Conservation (phyloP, 2,113 vertebrate genomes). For the Cavia aperea region DNA sequence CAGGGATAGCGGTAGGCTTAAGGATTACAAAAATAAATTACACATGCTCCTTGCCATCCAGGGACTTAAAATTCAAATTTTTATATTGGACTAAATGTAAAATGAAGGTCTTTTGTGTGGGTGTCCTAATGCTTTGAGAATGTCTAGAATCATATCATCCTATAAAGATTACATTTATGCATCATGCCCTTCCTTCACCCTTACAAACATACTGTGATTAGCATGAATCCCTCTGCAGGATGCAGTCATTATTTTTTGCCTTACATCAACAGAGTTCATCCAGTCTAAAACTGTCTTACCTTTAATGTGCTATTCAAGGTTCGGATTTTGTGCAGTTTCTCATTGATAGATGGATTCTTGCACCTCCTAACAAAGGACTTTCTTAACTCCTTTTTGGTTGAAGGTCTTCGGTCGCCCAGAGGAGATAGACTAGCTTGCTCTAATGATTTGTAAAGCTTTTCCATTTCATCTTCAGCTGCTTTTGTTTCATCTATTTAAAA, state of each 20-base stretch:
- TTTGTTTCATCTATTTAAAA: slow-evolving; percentile 73
- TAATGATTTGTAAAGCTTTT: slow-evolving; percentile 90
- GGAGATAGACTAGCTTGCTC: slow-evolving; percentile 94
- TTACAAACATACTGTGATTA: background rate
- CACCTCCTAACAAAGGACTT: slow-evolving; percentile 94
- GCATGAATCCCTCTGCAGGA: background rate
- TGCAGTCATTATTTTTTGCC: background rate
- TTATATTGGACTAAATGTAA: background rate
- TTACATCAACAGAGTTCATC: background rate
- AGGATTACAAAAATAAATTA: background rate
- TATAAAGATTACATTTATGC: background rate
- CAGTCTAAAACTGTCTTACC: slow-evolving; percentile 74
- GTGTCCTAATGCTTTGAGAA: background rate
- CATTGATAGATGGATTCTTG: slow-evolving; percentile 91
- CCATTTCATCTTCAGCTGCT: slow-evolving; percentile 85
- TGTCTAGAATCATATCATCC: background rate
- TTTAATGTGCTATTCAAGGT: slow-evolving; percentile 95
- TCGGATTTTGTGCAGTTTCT: slow-evolving; percentile 91
- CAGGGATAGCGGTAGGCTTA: background rate
- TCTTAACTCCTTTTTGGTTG: slow-evolving; percentile 91
- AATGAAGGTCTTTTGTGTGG: background rate
- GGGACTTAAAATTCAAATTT: background rate
- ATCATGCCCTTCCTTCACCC: background rate
- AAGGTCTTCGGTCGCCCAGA: slow-evolving; percentile 89
- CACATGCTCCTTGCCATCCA: background rate